Conservation (phyloP, 35 echinoderm and acorn worm species). For the Diadema setosum region DNA sequence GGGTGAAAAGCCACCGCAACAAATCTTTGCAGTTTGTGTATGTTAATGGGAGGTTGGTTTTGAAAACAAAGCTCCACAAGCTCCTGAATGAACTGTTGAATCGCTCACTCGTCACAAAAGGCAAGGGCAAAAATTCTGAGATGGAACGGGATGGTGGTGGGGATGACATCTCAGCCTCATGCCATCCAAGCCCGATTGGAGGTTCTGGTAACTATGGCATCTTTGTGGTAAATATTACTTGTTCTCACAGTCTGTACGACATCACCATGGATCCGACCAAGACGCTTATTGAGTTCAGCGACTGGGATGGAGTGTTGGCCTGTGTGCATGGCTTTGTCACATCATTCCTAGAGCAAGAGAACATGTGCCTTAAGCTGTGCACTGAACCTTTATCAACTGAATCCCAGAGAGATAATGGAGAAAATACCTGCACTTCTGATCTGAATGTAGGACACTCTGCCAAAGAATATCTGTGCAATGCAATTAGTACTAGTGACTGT, state of each 20-base stretch:
- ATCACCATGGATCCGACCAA: slow-evolving; percentile 72
- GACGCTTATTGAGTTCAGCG: slow-evolving; percentile 89
- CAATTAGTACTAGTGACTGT: slow-evolving; percentile 56
- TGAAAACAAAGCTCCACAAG: slow-evolving; percentile 89
- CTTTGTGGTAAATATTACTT: slow-evolving; percentile 78
- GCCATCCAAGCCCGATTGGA: slow-evolving; percentile 53
- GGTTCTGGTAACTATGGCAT: slow-evolving; percentile 41
- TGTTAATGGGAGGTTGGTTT: slow-evolving; percentile 66
- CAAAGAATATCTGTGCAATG: slow-evolving; percentile 33
- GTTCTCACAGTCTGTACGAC: slow-evolving; percentile 72
- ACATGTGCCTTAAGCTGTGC: slow-evolving; percentile 52
- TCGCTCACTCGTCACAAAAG: slow-evolving; percentile 60
- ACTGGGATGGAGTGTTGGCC: slow-evolving; percentile 57
- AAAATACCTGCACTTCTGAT: no score
- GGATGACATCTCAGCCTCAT: background rate
- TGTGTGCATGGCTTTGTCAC: slow-evolving; percentile 64
- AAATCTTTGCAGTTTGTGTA: slow-evolving; percentile 85
- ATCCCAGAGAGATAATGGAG: background rate
- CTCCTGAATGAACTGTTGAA: slow-evolving; percentile 50
- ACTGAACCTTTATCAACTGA: background rate
- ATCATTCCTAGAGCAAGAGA: slow-evolving; percentile 61
- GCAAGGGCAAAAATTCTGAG: background rate
- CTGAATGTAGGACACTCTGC: no score
- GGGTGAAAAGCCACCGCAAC: slow-evolving; percentile 69
- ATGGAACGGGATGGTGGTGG: background rate